These are phyloP conservation scores for Caenorhabditis tropicalis DNA, from an alignment of 1,140 invertebrate species.

Conservation along the genomic window DNA sequence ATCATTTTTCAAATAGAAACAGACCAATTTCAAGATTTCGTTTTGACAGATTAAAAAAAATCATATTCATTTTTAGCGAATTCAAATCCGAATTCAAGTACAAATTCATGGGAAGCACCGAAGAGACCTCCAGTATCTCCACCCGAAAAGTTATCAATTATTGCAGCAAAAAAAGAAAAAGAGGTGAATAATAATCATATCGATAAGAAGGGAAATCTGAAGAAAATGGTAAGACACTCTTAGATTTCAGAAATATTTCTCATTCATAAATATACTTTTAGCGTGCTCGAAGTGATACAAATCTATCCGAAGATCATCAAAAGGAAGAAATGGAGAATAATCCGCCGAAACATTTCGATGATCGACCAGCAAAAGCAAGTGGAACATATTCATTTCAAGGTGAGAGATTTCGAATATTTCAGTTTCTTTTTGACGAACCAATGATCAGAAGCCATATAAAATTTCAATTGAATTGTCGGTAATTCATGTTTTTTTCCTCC, in stretches of 20 bases:
- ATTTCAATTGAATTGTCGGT: not conserved
- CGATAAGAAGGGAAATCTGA: not conserved
- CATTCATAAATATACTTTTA: not conserved
- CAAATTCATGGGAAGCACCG: slow-evolving; percentile 14
- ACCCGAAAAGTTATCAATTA: not conserved
- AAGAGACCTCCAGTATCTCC: not conserved
- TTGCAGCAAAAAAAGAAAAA: slow-evolving; percentile 36
- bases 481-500: not conserved
- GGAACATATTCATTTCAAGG: slow-evolving; percentile 10
- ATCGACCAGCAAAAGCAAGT: slow-evolving; percentile 27
- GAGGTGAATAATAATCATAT: slow-evolving; percentile 38
- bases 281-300: slow-evolving; percentile 27
- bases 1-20: too few relatives aligned
- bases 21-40: too few relatives aligned
- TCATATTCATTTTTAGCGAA: not conserved
- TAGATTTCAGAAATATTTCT: not conserved
- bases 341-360: slow-evolving; percentile 4
- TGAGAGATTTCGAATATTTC: not conserved
- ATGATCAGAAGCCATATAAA: slow-evolving; percentile 9
- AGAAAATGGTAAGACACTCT: not conserved
- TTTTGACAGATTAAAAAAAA: too few relatives aligned
- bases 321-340: slow-evolving; percentile 17
- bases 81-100: slow-evolving; percentile 32
- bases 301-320: slow-evolving; percentile 11
- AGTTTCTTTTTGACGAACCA: not conserved